These are phyloP conservation scores for Calvadosia cruxmelitensis DNA, from an alignment of 30 jellyfish, hydroid and myxozoan genomes.

Conservation along the genomic window DNA sequence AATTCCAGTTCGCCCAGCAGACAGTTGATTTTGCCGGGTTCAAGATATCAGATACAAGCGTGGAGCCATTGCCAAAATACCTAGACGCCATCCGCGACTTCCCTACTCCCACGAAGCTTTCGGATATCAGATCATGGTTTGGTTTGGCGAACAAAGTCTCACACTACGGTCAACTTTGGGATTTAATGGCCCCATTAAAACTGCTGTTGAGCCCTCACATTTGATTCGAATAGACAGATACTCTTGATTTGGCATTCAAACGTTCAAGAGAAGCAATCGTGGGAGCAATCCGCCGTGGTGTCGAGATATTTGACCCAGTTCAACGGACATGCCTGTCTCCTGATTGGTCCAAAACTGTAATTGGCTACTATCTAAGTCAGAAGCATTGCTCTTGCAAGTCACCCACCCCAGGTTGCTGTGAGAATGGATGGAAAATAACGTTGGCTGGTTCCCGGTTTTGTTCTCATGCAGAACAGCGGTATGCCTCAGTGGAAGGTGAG, in stretches of 20 bases:
- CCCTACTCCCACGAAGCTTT: background rate
- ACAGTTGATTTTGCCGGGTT: background rate
- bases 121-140: background rate
- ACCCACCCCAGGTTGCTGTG: background rate
- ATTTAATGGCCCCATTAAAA: background rate
- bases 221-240: background rate
- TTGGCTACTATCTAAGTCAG: background rate
- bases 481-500: slow-evolving; percentile 20
- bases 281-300: background rate
- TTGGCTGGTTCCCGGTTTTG: slow-evolving; percentile 1
- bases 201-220: background rate
- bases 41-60: background rate
- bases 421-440: background rate
- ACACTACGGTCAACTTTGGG: background rate
- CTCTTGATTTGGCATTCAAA: background rate
- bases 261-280: background rate
- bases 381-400: background rate
- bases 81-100: background rate
- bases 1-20: background rate
- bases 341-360: background rate
- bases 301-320: background rate
- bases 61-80: background rate
- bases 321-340: background rate
- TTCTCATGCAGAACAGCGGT: slow-evolving; percentile 4
- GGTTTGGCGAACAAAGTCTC: background rate